Percentiles rank a stretch among this genome's conserved stretches.
Evolutionary conservation across 2,888 invertebrate genomes (phyloP).

Genomic region (Rotaria magnacalcarata): DNA sequence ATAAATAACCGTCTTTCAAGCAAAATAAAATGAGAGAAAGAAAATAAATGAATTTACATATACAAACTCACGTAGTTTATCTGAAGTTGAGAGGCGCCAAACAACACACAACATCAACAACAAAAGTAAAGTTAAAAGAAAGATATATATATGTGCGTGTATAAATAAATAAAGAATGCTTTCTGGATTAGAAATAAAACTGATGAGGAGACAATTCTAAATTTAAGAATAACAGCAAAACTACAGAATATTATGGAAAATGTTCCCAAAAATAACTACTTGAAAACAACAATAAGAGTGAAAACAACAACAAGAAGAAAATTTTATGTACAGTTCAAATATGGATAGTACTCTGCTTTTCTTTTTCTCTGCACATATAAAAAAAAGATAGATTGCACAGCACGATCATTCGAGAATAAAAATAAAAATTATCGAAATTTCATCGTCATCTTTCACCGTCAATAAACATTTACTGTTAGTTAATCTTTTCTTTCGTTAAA

Average conservation of each 20-base stretch:
- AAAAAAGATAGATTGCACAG: neutral
- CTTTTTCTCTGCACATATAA: neutral
- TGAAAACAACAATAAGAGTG: neutral
- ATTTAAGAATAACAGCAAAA: neutral
- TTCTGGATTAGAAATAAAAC: neutral
- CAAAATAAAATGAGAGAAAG: neutral
- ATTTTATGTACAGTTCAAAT: neutral
- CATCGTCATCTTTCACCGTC: neutral
- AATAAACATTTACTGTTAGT: neutral
- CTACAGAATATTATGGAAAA: slow-evolving; percentile 15
- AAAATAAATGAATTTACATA: neutral
- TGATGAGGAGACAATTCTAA: neutral
- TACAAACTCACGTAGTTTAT: neutral
- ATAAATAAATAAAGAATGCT: neutral
- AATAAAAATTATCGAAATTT: neutral
- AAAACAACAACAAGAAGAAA: neutral
- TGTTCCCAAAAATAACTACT: neutral
- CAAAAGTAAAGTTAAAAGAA: slow-evolving; percentile 6
- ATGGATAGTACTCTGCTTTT: neutral
- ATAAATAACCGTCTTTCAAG: neutral
- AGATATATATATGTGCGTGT: neutral
- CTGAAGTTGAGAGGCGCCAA: slow-evolving; percentile 16
- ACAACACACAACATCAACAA: neutral
- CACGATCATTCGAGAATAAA: neutral
- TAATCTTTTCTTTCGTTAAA: neutral